Percentiles rank a stretch among this genome's conserved stretches.
phyloP scores from a whole-genome alignment of 2,888 invertebrate genomes.

The Dichetophora obliterata region DNA sequence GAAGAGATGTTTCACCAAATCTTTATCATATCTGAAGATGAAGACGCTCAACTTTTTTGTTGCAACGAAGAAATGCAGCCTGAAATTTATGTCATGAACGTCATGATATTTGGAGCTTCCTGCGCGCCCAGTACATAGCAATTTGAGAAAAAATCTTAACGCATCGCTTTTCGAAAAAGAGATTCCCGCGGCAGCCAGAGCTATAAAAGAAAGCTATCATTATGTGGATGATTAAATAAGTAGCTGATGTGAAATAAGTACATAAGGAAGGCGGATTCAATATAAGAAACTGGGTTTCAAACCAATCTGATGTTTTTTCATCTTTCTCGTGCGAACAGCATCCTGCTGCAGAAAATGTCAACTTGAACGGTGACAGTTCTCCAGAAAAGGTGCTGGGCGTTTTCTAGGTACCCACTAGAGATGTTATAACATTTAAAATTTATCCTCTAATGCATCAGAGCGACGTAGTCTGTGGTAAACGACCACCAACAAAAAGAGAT shows the following conservation, averaged over 20 bases:
- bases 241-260: conserved; percentile 29
- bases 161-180: conserved; percentile 31
- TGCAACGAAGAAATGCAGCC: too few relatives aligned
- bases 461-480: too few relatives aligned
- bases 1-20: conserved; percentile 49
- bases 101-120: too few relatives aligned
- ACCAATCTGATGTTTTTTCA: too few relatives aligned
- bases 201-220: conserved; percentile 39
- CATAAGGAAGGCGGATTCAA: conserved; percentile 38
- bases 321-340: too few relatives aligned
- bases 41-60: conserved; percentile 37
- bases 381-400: conserved; percentile 20
- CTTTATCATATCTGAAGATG: conserved; percentile 36
- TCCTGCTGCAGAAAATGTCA: background rate
- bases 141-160: conserved; percentile 40
- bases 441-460: too few relatives aligned
- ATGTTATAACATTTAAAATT: too few relatives aligned
- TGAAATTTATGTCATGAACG: too few relatives aligned
- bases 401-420: conserved; percentile 14
- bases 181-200: conserved; percentile 29
- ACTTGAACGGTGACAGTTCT: background rate
- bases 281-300: conserved; percentile 36
- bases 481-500: too few relatives aligned
- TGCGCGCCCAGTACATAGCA: too few relatives aligned
- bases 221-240: conserved; percentile 39